Conservation (phyloP, 2,888 invertebrate genomes). For the Amitus sp. region DNA sequence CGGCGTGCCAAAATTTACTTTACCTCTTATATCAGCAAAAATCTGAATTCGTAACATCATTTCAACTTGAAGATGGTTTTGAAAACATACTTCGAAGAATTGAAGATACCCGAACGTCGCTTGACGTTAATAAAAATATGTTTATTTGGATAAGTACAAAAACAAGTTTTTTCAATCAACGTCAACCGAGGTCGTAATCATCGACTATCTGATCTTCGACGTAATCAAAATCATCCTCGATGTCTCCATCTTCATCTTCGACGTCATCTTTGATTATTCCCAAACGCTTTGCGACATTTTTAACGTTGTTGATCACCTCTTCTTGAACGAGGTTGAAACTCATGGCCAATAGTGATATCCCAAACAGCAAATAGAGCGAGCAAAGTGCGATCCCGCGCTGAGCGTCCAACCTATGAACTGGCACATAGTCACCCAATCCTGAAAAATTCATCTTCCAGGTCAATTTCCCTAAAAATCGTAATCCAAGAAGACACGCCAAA, state of each 20-base stretch:
- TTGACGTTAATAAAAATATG: constrained; percentile 14
- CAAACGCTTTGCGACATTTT: constrained; percentile 83
- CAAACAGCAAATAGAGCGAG: constrained; percentile 91
- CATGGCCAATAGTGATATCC: constrained; percentile 94
- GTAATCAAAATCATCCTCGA: constrained; percentile 52
- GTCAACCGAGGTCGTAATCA: constrained; percentile 39
- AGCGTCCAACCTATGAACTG: constrained; percentile 76
- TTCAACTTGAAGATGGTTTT: constrained; percentile 31
- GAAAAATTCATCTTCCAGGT: no score
- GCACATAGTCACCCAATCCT: constrained; percentile 90
- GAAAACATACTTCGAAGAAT: constrained; percentile 23
- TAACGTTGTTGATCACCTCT: constrained; percentile 90
- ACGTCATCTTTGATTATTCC: constrained; percentile 86
- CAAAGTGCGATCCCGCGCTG: constrained; percentile 83
- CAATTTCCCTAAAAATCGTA: no score
- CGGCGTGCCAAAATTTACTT: constrained; percentile 31
- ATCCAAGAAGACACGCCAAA: no score
- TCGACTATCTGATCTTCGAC: constrained; percentile 47
- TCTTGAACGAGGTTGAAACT: constrained; percentile 96
- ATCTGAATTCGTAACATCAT: constrained; percentile 33
- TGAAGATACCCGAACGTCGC: background rate
- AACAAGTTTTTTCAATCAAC: background rate
- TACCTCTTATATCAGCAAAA: constrained; percentile 36
- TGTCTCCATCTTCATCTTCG: constrained; percentile 70
- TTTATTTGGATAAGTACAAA: background rate